These are phyloP conservation scores for Xiphias gladius DNA, from an alignment of 2,113 vertebrate species.

Conservation along the genomic window DNA sequence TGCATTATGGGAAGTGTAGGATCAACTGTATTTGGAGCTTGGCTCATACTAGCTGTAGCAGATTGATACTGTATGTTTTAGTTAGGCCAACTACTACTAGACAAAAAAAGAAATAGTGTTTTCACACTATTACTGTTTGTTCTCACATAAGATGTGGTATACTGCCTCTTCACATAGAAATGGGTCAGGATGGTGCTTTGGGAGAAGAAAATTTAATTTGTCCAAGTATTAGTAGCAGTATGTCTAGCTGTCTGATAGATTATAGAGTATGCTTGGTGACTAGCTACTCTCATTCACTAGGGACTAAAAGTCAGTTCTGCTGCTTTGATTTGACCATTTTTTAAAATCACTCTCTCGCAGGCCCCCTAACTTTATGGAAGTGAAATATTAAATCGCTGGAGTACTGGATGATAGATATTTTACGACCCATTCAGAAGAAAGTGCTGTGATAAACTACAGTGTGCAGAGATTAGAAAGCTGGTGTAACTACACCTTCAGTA, in stretches of 20 bases:
- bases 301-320: neutral
- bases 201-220: constrained; percentile 4
- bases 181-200: constrained; percentile 17
- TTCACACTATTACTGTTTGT: neutral
- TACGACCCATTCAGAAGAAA: neutral
- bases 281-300: neutral
- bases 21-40: neutral
- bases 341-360: neutral
- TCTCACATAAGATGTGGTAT: neutral
- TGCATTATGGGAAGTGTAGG: neutral
- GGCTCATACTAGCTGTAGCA: neutral
- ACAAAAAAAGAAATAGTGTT: neutral
- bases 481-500: neutral
- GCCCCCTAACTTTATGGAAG: neutral
- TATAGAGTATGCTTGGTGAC: neutral
- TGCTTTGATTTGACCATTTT: neutral
- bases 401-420: neutral
- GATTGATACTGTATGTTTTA: neutral
- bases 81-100: neutral
- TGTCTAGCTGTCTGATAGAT: neutral
- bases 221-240: neutral
- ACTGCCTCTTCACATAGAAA: neutral
- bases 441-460: neutral
- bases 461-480: neutral
- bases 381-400: neutral